phyloP scores from a whole-genome alignment of 2,888 invertebrate genomes.

The Eilema sororculum region DNA sequence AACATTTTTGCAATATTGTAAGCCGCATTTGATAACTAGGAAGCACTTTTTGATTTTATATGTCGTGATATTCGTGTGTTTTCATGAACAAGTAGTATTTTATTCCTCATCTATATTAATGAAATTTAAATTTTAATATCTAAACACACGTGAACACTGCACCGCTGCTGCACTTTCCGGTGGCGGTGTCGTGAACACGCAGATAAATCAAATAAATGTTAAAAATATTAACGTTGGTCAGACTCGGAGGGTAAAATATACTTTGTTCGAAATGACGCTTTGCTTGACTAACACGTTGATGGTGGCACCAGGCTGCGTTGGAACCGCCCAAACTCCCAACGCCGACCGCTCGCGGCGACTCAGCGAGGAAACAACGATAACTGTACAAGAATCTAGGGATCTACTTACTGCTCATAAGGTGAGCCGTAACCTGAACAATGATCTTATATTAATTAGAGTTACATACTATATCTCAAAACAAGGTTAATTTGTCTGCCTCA shows the following conservation, averaged over 20 bases:
- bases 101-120: background rate
- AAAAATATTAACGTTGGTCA: background rate
- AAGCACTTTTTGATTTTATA: background rate
- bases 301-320: conserved; percentile 65
- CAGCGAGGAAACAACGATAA: conserved; percentile 79
- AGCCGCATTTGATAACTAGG: background rate
- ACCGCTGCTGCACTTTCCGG: background rate
- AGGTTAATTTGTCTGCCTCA: background rate
- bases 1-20: background rate
- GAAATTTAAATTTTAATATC: background rate
- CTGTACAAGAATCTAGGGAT: conserved; percentile 58
- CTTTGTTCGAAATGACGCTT: conserved; percentile 41
- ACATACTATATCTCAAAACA: background rate
- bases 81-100: conserved; percentile 8
- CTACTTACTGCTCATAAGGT: conserved; percentile 56
- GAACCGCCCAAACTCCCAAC: conserved; percentile 72
- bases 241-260: background rate
- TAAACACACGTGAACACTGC: background rate
- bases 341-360: conserved; percentile 75
- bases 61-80: background rate
- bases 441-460: background rate
- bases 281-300: conserved; percentile 51
- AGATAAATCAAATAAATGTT: too few relatives aligned
- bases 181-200: background rate
- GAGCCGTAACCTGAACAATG: conserved; percentile 8